Conservation (phyloP, 2,113 vertebrate species). For the Carlito syrichta region DNA sequence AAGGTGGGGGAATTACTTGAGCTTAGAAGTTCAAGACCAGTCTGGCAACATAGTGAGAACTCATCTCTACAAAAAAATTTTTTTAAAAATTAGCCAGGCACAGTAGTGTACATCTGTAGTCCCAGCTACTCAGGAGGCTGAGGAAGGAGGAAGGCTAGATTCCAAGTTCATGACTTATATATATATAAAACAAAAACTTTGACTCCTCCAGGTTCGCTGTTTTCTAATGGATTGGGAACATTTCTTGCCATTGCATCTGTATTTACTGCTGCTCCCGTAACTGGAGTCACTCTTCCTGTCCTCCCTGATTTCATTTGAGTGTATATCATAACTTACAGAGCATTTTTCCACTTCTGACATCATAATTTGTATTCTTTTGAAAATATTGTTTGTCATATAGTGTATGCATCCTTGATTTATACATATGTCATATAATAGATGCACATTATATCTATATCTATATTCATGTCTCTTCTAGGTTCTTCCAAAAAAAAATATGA, state of each 20-base stretch:
- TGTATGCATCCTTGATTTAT: neutral
- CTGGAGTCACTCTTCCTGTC: neutral
- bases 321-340: neutral
- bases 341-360: neutral
- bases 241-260: neutral
- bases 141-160: no score
- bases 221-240: neutral
- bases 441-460: neutral
- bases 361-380: neutral
- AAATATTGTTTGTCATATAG: neutral
- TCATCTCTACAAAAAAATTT: no score
- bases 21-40: no score
- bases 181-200: no score
- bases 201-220: neutral
- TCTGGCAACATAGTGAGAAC: no score
- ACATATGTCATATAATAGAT: no score
- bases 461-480: neutral
- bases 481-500: neutral
- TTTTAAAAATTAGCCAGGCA: no score
- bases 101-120: no score
- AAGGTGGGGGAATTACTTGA: no score
- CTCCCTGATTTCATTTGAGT: neutral
- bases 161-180: no score
- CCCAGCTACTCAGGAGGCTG: no score
- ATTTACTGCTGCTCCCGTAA: neutral